Evolutionary conservation across 2,113 vertebrate genomes (phyloP).

Genomic region (Balaeniceps rex): DNA sequence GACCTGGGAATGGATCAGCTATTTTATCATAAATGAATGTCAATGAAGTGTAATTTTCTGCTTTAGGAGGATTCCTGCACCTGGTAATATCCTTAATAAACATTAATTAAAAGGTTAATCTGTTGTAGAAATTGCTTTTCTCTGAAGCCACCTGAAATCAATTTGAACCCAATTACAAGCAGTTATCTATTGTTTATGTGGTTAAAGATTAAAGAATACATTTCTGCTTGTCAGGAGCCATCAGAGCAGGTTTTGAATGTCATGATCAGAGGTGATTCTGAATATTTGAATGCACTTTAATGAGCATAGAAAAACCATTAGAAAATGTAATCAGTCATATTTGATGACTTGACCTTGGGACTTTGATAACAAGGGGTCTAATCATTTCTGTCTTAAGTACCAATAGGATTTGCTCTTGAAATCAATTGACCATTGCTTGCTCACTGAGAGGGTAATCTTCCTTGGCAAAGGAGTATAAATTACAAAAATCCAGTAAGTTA

Average conservation of each 20-base stretch:
- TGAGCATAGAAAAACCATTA: constrained; percentile 77
- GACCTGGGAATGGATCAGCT: constrained; percentile 51
- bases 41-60: constrained; percentile 75
- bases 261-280: constrained; percentile 70
- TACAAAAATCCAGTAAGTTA: constrained; percentile 66
- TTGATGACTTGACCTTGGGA: constrained; percentile 79
- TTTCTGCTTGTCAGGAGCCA: constrained; percentile 70
- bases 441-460: constrained; percentile 68
- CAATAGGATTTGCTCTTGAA: constrained; percentile 64
- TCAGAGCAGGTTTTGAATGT: constrained; percentile 69
- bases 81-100: constrained; percentile 79
- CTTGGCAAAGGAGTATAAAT: constrained; percentile 66
- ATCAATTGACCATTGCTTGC: constrained; percentile 74
- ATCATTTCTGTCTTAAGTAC: constrained; percentile 69
- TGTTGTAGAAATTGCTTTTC: constrained; percentile 81
- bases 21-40: constrained; percentile 72
- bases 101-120: constrained; percentile 85
- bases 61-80: constrained; percentile 72
- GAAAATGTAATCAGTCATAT: constrained; percentile 76
- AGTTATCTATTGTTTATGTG: constrained; percentile 80
- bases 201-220: constrained; percentile 77
- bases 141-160: constrained; percentile 85
- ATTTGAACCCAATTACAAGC: constrained; percentile 81
- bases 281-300: constrained; percentile 76
- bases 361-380: constrained; percentile 70